Base-by-base conservation (phyloP, 35 echinoderm and acorn worm genomes). In the Diadema setosum region DNA sequence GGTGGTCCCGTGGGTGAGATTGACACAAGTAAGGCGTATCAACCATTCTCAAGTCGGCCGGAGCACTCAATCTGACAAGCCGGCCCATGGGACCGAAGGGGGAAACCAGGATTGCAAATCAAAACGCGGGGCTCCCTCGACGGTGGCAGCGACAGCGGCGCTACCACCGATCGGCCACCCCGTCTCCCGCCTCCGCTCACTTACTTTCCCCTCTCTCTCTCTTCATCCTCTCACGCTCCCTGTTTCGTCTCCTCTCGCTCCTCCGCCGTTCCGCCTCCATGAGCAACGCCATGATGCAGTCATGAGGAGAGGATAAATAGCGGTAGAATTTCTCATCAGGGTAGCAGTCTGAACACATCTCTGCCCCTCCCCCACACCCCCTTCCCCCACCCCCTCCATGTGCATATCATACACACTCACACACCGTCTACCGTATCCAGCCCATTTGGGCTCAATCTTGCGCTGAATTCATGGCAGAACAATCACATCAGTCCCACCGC, bases 1-100 rank as follows among this genome's bases (percentile, higher is more conserved):
- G n/a, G n/a, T n/a, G n/a, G 58, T 57, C 83, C 37, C 40, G 39
- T 12, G 58, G 83, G 83, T 25, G 83, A 35, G 46, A 59, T 65
- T 58, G 34, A 65, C 45, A 86, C 34, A 42, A 39, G 36, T 21
- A 64, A 86, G 58, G 61, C 83, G 36, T 86, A 69, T 65, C 61
- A 65, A 86, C 57, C 42, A 61, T 86, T 58, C 61, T 78, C 73
- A 78, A n/a, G 58, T 86, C 58, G 55, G 58, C 18, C 49, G 58
- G 11, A 45, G 42, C 58, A 46, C 65, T 86, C 83, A 86, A 86
- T 86, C 60, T 84, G 82, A 69, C 83, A 86, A 61, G 59, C 17
- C 39, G 2, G 70, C 83, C 57, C 83, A 2, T 6, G 83, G 45
- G 83, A 86, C 46, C 33, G 50, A 56, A n/a, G n/a, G n/a, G n/a